Conservation (phyloP, 2,113 vertebrate species). For the Prunella himalayana region DNA sequence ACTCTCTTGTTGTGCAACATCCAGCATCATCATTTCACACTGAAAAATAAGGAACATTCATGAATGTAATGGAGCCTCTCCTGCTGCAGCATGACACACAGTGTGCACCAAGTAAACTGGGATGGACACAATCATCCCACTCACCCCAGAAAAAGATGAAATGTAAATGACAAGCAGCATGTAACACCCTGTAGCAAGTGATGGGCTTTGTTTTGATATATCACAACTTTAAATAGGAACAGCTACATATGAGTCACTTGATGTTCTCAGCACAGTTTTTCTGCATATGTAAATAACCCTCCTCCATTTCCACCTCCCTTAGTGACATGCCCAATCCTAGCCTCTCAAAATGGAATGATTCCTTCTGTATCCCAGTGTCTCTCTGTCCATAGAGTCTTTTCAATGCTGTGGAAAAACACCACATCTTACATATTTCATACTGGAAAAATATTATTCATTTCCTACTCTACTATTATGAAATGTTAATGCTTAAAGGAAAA, state of each 20-base stretch:
- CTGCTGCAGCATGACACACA: background rate
- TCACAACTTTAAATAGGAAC: background rate
- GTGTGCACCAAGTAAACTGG: background rate
- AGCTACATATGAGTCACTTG: background rate
- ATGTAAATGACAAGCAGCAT: background rate
- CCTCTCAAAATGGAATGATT: background rate
- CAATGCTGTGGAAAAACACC: background rate
- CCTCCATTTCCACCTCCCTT: background rate
- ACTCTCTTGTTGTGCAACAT: conserved; percentile 72
- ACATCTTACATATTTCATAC: background rate
- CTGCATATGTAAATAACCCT: background rate
- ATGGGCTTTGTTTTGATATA: background rate
- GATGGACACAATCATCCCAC: background rate
- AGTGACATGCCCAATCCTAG: background rate
- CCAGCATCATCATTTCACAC: conserved; percentile 89
- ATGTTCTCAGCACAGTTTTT: background rate
- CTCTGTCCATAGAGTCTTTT: background rate
- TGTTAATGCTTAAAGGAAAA: background rate
- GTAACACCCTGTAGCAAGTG: background rate
- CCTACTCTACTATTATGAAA: background rate
- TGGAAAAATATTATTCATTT: background rate
- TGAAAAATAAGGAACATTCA: conserved; percentile 47
- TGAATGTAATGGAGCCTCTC: background rate
- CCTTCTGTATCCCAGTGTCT: background rate
- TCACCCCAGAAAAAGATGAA: background rate